phyloP scores from a whole-genome alignment of 2,113 vertebrate genomes.

The Myodes glareolus region DNA sequence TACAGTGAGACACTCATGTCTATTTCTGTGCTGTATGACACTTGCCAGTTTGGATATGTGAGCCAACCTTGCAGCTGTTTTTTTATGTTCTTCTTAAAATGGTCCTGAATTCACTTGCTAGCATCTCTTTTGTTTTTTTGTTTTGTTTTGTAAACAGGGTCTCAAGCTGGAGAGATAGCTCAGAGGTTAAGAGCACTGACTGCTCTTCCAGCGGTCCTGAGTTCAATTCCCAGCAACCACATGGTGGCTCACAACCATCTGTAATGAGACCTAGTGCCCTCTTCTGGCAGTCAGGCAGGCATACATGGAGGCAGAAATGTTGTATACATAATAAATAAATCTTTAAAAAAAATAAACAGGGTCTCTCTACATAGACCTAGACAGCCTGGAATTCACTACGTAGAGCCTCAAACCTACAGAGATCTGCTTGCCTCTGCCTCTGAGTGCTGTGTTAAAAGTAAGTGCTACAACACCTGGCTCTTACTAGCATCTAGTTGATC shows the following conservation, averaged over 20 bases:
- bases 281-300: no score
- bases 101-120: not conserved
- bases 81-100: not conserved
- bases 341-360: not conserved
- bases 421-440: not conserved
- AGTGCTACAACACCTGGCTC: not conserved
- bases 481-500: not conserved
- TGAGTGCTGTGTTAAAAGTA: not conserved
- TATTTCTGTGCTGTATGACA: not conserved
- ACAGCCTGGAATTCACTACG: not conserved
- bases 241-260: no score
- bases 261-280: no score
- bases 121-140: not conserved
- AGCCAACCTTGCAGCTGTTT: not conserved
- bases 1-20: not conserved
- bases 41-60: not conserved
- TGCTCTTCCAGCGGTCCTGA: no score
- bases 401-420: not conserved
- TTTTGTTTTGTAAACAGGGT: not conserved
- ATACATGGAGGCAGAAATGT: no score
- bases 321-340: no score
- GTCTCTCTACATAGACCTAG: not conserved
- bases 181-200: no score
- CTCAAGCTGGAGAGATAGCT: not conserved
- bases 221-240: no score